phyloP scores from a whole-genome alignment of 2,113 vertebrate genomes.

The Mormoops blainvillei region DNA sequence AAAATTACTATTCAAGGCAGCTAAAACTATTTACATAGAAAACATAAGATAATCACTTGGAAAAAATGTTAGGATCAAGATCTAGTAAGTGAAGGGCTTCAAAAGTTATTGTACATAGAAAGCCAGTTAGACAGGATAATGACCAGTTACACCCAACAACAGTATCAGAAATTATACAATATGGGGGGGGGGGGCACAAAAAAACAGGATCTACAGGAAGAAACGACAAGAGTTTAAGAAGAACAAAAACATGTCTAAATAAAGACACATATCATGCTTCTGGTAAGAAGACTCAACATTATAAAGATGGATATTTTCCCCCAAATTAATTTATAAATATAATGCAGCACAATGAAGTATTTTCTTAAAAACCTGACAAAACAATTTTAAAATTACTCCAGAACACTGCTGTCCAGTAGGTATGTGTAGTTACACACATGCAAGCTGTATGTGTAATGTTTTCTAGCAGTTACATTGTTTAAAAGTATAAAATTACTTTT shows the following conservation, averaged over 20 bases:
- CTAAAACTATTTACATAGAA: not conserved
- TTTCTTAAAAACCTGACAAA: slow-evolving; percentile 11
- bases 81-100: not conserved
- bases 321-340: not conserved
- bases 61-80: not conserved
- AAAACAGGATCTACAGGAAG: not conserved
- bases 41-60: not conserved
- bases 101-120: slow-evolving; percentile 11
- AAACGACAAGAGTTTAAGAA: not conserved
- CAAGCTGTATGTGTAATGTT: not conserved
- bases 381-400: slow-evolving; percentile 15
- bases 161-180: not conserved
- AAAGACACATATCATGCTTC: not conserved
- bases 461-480: not conserved
- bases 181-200: not conserved
- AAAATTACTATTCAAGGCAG: not conserved
- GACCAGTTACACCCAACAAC: not conserved
- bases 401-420: not conserved
- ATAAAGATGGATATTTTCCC: not conserved
- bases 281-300: not conserved
- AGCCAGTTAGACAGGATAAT: not conserved
- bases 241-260: not conserved
- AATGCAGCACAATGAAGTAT: not conserved
- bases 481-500: not conserved
- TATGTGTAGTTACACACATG: not conserved